Conservation (phyloP, 2,888 invertebrate species). For the Machimus rusticus region DNA sequence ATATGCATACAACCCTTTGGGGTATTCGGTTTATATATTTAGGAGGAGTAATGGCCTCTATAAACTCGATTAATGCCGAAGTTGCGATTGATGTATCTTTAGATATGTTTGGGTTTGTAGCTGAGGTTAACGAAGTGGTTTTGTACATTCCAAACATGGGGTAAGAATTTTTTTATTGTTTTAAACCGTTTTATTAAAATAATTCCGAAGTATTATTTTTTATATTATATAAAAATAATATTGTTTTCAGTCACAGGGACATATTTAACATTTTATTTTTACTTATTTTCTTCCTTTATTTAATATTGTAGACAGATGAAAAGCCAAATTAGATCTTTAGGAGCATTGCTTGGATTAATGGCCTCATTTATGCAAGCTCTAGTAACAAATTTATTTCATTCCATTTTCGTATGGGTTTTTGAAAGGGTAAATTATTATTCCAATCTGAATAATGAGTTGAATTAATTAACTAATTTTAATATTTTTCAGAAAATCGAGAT, state of each 20-base stretch:
- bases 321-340: not conserved
- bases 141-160: not conserved
- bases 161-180: not conserved
- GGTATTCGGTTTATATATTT: not conserved
- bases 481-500: not conserved
- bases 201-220: not conserved
- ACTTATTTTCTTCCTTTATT: not conserved
- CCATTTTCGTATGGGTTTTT: not conserved
- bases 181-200: not conserved
- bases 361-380: not conserved
- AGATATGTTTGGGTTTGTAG: not conserved
- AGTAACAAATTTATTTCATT: not conserved
- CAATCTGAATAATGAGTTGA: not conserved
- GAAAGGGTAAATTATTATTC: not conserved
- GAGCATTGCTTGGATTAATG: not conserved
- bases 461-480: not conserved
- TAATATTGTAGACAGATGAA: not conserved
- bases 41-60: not conserved
- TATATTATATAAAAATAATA: not conserved
- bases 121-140: not conserved
- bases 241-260: not conserved
- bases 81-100: not conserved
- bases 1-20: not conserved
- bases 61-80: not conserved
- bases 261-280: not conserved